Percentiles rank a stretch among this genome's conserved stretches.
These are phyloP conservation scores for Hydroisotoma schaefferi DNA, from an alignment of 2,888 invertebrate species.

Conservation along the genomic window DNA sequence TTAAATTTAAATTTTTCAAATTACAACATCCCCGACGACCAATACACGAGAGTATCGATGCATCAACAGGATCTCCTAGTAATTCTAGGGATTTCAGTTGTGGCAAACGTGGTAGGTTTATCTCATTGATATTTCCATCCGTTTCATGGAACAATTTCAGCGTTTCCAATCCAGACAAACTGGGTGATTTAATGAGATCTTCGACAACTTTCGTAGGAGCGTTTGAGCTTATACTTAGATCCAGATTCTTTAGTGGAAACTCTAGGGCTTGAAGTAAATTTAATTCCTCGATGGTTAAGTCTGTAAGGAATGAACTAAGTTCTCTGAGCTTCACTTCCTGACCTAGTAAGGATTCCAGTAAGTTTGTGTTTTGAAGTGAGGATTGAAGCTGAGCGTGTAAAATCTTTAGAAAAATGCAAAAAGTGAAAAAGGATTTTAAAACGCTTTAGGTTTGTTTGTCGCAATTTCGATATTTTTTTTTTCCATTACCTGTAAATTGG, in stretches of 20 bases:
- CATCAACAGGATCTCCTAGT: constrained; percentile 30
- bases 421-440: not conserved
- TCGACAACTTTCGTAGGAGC: constrained; percentile 14
- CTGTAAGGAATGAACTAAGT: constrained; percentile 37
- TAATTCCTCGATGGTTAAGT: constrained; percentile 32
- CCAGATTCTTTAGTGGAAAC: constrained; percentile 22
- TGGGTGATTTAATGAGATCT: constrained; percentile 16
- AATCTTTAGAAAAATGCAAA: constrained; percentile 5
- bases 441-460: not conserved
- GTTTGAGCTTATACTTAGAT: constrained; percentile 30
- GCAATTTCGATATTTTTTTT: not conserved
- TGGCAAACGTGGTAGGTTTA: constrained; percentile 9
- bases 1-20: constrained; percentile 31
- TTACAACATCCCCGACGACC: constrained; percentile 17
- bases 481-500: constrained; percentile 6
- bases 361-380: constrained; percentile 23
- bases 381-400: constrained; percentile 33
- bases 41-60: constrained; percentile 12
- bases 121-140: constrained; percentile 19
- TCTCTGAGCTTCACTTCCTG: constrained; percentile 25
- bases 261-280: constrained; percentile 27
- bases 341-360: constrained; percentile 23
- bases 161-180: constrained; percentile 13
- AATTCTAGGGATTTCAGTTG: constrained; percentile 28
- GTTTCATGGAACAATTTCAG: constrained; percentile 36